Percentiles rank a stretch among this genome's conserved stretches.
phyloP scores from a whole-genome alignment of 2,113 vertebrate genomes.

The Baryphthengus martii region DNA sequence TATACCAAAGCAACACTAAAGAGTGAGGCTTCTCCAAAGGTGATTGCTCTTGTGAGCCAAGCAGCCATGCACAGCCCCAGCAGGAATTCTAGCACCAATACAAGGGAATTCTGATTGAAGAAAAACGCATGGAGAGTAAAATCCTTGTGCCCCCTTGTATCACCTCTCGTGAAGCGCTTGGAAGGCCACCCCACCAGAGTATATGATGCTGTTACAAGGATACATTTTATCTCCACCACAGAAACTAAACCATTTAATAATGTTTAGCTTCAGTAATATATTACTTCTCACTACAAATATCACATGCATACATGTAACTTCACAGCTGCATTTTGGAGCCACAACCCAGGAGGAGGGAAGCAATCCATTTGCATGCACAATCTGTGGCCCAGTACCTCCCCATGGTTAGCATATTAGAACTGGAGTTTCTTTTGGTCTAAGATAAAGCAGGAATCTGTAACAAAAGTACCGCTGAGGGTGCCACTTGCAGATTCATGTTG shows the following conservation, averaged over 20 bases:
- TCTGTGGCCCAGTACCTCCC: no score
- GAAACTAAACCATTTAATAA: background rate
- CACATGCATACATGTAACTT: background rate
- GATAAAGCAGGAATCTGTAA: background rate
- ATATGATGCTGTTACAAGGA: fast-evolving
- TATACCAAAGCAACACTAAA: background rate
- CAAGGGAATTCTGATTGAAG: background rate
- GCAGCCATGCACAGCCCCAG: background rate
- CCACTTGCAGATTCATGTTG: background rate
- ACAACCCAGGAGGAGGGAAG: background rate
- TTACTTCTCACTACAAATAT: background rate
- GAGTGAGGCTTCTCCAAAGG: background rate
- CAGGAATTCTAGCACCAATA: background rate
- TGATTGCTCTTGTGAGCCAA: background rate
- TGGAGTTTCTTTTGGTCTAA: background rate
- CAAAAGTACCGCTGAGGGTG: background rate
- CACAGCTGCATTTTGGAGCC: background rate
- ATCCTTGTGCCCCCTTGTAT: background rate
- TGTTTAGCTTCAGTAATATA: fast-evolving
- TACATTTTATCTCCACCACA: fast-evolving
- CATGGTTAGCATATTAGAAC: background rate
- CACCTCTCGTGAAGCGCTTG: background rate
- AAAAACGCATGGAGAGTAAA: background rate
- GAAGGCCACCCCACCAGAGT: background rate
- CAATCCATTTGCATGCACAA: no score